phyloP scores from a whole-genome alignment of 2,797 vertebrate genomes.

The Argyrosomus regius region DNA sequence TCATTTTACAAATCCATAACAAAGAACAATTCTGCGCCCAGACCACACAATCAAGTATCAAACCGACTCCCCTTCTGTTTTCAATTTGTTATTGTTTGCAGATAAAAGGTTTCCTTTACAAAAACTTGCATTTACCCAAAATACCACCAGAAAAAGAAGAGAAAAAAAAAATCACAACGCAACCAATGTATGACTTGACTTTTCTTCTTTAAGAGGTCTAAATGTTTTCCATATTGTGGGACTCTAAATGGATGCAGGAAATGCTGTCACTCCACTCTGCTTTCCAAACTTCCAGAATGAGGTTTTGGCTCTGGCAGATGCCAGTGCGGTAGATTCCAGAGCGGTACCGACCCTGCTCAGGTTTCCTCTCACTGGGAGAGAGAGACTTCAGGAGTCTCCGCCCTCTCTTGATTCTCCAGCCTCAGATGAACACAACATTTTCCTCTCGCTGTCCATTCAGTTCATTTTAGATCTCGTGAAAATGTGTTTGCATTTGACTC shows the following conservation, averaged over 20 bases:
- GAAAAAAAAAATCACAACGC: not conserved
- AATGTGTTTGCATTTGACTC: conserved; percentile 27
- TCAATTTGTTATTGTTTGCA: conserved; percentile 73
- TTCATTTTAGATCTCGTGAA: conserved; percentile 33
- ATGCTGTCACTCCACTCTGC: conserved; percentile 80
- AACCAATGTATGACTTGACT: conserved; percentile 58
- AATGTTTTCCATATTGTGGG: conserved; percentile 81
- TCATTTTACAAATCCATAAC: conserved; percentile 55
- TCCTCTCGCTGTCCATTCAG: conserved; percentile 26
- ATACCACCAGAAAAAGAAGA: conserved; percentile 55
- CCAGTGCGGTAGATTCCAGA: conserved; percentile 76
- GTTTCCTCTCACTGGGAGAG: conserved; percentile 73
- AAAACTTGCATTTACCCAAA: conserved; percentile 67
- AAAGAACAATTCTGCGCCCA: conserved; percentile 53
- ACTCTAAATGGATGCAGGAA: conserved; percentile 82
- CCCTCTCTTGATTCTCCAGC: conserved; percentile 51
- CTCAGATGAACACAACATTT: conserved; percentile 41
- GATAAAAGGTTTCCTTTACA: conserved; percentile 73
- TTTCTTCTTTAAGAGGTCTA: conserved; percentile 66
- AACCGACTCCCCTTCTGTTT: conserved; percentile 60
- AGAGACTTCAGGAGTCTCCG: conserved; percentile 58
- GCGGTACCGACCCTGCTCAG: conserved; percentile 72
- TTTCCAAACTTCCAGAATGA: conserved; percentile 80
- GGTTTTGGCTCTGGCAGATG: conserved; percentile 74
- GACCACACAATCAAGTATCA: conserved; percentile 69